These are phyloP conservation scores for Sphenopsis melanotis DNA, from an alignment of 2,797 vertebrate genomes.

Conservation along the genomic window DNA sequence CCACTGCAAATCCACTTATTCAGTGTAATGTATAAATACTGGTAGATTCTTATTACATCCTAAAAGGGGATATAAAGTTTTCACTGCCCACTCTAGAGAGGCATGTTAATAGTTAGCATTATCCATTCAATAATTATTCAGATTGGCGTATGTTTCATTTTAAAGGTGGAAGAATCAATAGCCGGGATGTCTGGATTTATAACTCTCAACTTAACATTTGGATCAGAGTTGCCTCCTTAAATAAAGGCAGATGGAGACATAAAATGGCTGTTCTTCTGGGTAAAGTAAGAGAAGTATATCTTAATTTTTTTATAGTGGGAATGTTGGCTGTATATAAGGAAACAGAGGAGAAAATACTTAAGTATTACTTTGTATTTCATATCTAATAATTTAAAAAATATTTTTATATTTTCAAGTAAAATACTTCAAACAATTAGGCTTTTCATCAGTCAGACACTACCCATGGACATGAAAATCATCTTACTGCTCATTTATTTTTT, in stretches of 20 bases:
- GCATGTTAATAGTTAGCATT: neutral
- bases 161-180: conserved; percentile 95
- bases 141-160: neutral
- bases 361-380: neutral
- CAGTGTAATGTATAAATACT: neutral
- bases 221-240: conserved; percentile 97
- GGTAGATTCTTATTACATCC: neutral
- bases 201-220: conserved; percentile 98
- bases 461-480: conserved; percentile 1
- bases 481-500: neutral
- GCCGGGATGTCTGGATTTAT: conserved; percentile 98
- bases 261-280: conserved; percentile 98
- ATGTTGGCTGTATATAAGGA: neutral
- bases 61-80: neutral
- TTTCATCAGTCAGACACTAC: neutral
- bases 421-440: neutral
- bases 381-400: neutral
- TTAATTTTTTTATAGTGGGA: neutral
- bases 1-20: neutral
- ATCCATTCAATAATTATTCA: neutral
- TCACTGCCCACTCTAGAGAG: neutral
- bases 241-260: conserved; percentile 99
- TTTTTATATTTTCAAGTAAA: neutral
- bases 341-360: neutral
- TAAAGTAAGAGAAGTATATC: conserved; percentile 83